Percentiles rank a stretch among this genome's conserved stretches.
Conservation (phyloP, 2,888 invertebrate genomes). For the Therioaphis trifolii region DNA sequence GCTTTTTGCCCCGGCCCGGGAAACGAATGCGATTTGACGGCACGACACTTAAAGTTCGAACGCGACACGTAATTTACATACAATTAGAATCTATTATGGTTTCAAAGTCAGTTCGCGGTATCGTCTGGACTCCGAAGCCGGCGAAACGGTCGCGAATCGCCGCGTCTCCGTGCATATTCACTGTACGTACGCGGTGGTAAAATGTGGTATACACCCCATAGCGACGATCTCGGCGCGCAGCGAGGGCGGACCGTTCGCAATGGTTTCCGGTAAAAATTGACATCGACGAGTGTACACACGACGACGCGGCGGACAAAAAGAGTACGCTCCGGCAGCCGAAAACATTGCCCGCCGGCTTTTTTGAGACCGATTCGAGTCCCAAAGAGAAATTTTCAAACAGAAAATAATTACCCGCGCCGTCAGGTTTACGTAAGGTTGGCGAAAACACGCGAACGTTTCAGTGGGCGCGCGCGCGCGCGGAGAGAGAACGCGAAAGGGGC, state of each 20-base stretch:
- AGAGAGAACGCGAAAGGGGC: no score
- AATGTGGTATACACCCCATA: no score
- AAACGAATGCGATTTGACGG: slow-evolving; percentile 18
- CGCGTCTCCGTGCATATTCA: no score
- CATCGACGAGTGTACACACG: no score
- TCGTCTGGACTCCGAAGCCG: not conserved
- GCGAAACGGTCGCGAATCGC: not conserved
- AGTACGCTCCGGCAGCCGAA: no score
- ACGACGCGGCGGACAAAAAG: no score
- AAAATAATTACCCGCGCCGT: slow-evolving; percentile 14
- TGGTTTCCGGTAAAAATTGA: no score
- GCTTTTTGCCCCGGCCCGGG: not conserved
- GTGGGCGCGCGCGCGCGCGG: not conserved
- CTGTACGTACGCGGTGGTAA: no score
- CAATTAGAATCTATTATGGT: not conserved
- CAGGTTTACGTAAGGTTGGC: not conserved
- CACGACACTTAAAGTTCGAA: not conserved
- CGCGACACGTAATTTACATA: slow-evolving; percentile 34
- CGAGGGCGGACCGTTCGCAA: no score
- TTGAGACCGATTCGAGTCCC: not conserved
- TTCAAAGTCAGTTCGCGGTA: not conserved
- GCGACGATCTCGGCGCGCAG: no score
- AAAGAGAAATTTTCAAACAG: slow-evolving; percentile 17
- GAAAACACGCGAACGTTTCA: no score
- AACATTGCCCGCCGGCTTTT: no score